phyloP scores from a whole-genome alignment of 1,140 invertebrate genomes.

The Danaus melanippus region DNA sequence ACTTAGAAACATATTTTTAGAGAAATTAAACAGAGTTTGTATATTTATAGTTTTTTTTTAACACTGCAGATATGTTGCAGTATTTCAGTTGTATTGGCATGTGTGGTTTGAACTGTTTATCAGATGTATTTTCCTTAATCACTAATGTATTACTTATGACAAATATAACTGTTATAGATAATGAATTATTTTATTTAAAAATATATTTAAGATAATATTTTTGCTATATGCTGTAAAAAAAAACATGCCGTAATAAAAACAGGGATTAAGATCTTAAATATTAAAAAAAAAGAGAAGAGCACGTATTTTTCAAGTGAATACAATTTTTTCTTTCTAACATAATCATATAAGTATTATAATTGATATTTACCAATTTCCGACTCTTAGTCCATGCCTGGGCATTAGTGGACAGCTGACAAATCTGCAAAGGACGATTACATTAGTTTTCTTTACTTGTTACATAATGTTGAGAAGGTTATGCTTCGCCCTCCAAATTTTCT shows the following conservation, averaged over 20 bases:
- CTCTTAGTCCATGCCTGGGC: conserved; percentile 80
- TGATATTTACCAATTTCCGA: conserved; percentile 81
- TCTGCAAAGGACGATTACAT: conserved; percentile 70
- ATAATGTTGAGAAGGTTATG: conserved; percentile 68
- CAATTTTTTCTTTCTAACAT: conserved; percentile 3
- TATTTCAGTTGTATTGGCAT: too few relatives aligned
- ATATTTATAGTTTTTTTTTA: too few relatives aligned
- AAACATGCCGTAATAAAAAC: not conserved
- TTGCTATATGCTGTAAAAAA: not conserved
- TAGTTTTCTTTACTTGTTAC: conserved; percentile 62
- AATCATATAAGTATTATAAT: conserved; percentile 2
- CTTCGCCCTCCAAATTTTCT: conserved; percentile 36
- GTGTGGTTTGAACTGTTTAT: too few relatives aligned
- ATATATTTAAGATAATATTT: too few relatives aligned
- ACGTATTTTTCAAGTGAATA: not conserved
- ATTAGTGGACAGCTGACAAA: conserved; percentile 77
- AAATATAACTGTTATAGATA: too few relatives aligned
- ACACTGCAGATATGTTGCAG: too few relatives aligned
- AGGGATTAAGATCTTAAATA: not conserved
- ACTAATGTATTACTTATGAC: too few relatives aligned
- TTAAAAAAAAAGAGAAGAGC: not conserved
- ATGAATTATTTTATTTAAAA: too few relatives aligned
- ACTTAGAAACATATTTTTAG: too few relatives aligned
- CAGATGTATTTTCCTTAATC: too few relatives aligned
- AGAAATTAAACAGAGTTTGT: too few relatives aligned